Percentiles rank a stretch among this genome's conserved stretches.
Evolutionary conservation across 2,113 vertebrate genomes (phyloP).

Genomic region (Pluvialis apricaria): DNA sequence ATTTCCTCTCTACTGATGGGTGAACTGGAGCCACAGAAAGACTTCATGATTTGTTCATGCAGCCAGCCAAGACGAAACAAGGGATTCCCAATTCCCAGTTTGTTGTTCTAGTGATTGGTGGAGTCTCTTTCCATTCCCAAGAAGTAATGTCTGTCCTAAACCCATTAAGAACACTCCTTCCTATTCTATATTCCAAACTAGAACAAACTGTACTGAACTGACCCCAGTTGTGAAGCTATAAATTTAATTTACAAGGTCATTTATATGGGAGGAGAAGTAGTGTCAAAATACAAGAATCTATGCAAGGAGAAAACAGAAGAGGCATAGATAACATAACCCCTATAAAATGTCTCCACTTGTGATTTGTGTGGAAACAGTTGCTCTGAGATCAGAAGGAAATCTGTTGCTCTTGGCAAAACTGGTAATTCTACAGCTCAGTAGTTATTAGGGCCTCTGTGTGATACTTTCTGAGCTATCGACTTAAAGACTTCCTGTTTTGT

Average conservation of each 20-base stretch:
- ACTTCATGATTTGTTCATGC: conserved; percentile 14
- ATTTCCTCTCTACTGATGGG: conserved; percentile 15
- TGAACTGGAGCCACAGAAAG: not conserved
- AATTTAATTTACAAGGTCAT: conserved; percentile 56
- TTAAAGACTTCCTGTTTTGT: conserved; percentile 42
- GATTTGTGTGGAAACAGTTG: conserved; percentile 62
- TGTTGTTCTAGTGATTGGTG: conserved; percentile 25
- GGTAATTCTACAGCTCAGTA: conserved; percentile 15
- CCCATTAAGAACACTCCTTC: conserved; percentile 19
- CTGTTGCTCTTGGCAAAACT: conserved; percentile 58
- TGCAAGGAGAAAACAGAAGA: conserved; percentile 55
- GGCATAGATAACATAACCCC: conserved; percentile 45
- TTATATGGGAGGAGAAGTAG: conserved; percentile 51
- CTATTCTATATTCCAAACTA: conserved; percentile 27
- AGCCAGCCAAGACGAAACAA: not conserved
- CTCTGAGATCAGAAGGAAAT: conserved; percentile 53
- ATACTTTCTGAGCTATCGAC: conserved; percentile 22
- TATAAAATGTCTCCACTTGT: conserved; percentile 45
- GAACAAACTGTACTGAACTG: conserved; percentile 52
- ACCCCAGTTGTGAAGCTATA: conserved; percentile 33
- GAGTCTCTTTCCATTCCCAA: conserved; percentile 36
- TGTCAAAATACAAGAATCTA: conserved; percentile 56
- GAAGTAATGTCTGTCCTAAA: conserved; percentile 11
- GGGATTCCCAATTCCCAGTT: conserved; percentile 45
- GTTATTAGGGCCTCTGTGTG: conserved; percentile 25